Percentiles rank a stretch among this genome's conserved stretches.
Evolutionary conservation across 2,113 vertebrate species (phyloP).

Genomic region (Orcinus orca): DNA sequence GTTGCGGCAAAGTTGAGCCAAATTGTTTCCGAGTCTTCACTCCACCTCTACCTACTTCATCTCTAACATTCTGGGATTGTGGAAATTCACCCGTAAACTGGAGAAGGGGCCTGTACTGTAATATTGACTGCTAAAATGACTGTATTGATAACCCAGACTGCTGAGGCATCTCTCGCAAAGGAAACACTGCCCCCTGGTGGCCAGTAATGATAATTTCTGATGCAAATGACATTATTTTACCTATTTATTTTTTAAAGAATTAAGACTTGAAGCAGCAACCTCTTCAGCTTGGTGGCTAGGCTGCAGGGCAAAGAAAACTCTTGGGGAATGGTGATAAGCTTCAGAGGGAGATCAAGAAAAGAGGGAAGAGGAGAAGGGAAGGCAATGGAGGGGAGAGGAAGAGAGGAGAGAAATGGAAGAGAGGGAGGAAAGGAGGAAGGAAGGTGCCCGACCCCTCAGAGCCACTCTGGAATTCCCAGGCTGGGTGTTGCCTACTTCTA

Average conservation of each 20-base stretch:
- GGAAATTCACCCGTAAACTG: neutral
- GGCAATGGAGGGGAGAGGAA: neutral
- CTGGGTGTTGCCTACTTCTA: neutral
- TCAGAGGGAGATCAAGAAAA: neutral
- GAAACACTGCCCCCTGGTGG: neutral
- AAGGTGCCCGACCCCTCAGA: neutral
- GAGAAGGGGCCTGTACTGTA: neutral
- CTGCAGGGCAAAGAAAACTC: neutral
- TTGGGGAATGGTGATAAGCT: neutral
- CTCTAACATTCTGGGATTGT: neutral
- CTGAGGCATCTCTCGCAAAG: neutral
- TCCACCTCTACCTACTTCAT: neutral
- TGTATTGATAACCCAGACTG: neutral
- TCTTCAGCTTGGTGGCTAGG: neutral
- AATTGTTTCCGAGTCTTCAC: neutral
- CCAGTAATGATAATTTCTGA: neutral
- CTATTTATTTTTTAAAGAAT: neutral
- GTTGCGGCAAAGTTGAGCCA: neutral
- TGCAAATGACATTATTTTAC: neutral
- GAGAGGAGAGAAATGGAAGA: too few species aligned
- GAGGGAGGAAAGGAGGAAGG: neutral
- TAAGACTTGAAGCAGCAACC: neutral
- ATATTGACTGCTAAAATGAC: neutral
- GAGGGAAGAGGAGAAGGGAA: neutral
- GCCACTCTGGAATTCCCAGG: neutral